These are phyloP conservation scores for Gambusia yucatana DNA, from an alignment of 2,797 vertebrate genomes.

Conservation along the genomic window DNA sequence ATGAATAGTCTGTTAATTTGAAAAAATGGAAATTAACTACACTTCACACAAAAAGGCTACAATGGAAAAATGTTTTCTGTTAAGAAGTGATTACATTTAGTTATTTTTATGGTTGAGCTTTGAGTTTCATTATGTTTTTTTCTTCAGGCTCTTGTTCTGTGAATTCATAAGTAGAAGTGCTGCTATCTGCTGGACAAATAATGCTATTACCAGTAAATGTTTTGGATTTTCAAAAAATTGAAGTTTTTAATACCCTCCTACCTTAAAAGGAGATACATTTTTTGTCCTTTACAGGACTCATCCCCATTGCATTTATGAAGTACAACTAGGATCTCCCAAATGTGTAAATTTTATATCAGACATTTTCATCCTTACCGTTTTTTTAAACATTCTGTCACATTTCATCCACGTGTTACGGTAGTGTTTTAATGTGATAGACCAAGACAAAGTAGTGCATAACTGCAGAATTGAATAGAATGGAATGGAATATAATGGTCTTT, in stretches of 20 bases:
- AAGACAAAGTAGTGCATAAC: neutral
- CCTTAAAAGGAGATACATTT: constrained; percentile 5
- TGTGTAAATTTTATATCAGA: neutral
- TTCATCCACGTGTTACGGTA: neutral
- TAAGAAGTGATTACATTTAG: neutral
- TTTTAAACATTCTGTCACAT: neutral
- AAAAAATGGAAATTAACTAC: neutral
- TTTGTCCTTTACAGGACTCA: constrained; percentile 3
- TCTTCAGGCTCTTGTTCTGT: neutral
- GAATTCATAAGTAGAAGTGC: constrained; percentile 11
- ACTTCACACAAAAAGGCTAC: neutral
- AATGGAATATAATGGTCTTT: too few relatives aligned
- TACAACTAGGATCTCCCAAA: neutral
- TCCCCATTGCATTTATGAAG: neutral
- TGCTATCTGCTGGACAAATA: constrained; percentile 60
- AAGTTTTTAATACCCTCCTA: neutral
- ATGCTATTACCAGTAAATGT: neutral
- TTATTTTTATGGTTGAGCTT: constrained; percentile 9
- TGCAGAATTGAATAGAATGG: too few relatives aligned
- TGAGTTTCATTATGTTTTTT: constrained; percentile 5
- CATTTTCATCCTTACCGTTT: neutral
- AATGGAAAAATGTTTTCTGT: neutral
- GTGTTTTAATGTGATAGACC: neutral
- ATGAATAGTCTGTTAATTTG: neutral
- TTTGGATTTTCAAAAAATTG: constrained; percentile 5